Conservation (phyloP, 2,888 invertebrate species). For the Oscheius sp. region DNA sequence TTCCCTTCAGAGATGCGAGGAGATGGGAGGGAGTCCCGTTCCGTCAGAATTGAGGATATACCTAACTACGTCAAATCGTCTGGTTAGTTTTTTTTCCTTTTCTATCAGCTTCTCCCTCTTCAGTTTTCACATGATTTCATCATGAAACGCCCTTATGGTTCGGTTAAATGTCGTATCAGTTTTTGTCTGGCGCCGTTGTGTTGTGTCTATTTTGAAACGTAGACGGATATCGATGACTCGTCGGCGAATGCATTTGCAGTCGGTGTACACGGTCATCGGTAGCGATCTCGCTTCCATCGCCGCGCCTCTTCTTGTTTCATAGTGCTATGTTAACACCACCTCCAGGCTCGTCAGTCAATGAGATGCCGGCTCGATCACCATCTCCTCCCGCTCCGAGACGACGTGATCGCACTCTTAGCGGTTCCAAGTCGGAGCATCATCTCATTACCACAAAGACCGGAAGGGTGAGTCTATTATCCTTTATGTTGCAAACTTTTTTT, state of each 20-base stretch:
- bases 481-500: neutral
- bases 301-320: neutral
- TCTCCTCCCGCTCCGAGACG: slow-evolving; percentile 48
- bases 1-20: neutral
- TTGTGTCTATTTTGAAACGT: no score
- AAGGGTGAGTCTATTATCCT: slow-evolving; percentile 41
- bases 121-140: no score
- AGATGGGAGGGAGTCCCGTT: slow-evolving; percentile 8
- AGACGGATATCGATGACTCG: no score
- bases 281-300: no score
- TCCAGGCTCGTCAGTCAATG: slow-evolving; percentile 59
- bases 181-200: no score
- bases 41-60: slow-evolving; percentile 29
- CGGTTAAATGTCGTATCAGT: no score
- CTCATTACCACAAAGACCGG: slow-evolving; percentile 63
- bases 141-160: no score
- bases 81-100: no score
- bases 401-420: slow-evolving; percentile 54
- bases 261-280: no score
- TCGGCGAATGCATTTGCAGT: no score
- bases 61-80: slow-evolving; percentile 39
- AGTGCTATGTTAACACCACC: no score
- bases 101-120: no score
- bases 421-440: slow-evolving; percentile 70
- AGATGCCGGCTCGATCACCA: slow-evolving; percentile 48